Conservation (phyloP, 1,140 invertebrate genomes). For the Aphelinus atriplicis region DNA sequence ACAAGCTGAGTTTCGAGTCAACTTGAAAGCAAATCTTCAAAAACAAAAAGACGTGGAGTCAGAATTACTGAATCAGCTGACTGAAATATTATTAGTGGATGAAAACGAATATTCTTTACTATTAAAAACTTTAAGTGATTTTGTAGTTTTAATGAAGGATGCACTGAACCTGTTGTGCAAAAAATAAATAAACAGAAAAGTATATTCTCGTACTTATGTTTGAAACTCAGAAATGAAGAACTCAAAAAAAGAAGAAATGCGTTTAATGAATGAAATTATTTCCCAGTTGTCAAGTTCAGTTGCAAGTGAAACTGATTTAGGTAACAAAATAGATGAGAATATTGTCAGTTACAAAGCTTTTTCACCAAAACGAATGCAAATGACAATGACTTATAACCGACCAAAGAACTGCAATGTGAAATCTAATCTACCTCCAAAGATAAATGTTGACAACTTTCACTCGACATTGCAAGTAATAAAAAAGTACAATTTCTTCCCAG, state of each 20-base stretch:
- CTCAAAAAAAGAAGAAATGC: constrained; percentile 41
- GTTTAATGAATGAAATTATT: constrained; percentile 51
- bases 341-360: not conserved
- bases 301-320: constrained; percentile 35
- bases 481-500: constrained; percentile 15
- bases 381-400: constrained; percentile 33
- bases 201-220: too few species aligned
- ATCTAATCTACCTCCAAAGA: not conserved
- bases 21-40: too few species aligned
- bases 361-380: constrained; percentile 20
- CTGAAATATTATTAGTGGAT: too few species aligned
- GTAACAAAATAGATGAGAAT: constrained; percentile 24
- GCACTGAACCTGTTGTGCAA: too few species aligned
- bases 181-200: too few species aligned
- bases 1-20: too few species aligned
- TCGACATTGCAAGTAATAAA: constrained; percentile 27
- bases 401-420: constrained; percentile 12
- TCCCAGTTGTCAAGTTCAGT: constrained; percentile 49
- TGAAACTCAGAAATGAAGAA: too few species aligned
- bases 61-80: too few species aligned
- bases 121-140: too few species aligned
- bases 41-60: too few species aligned
- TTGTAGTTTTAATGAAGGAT: too few species aligned
- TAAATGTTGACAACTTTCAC: not conserved
- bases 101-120: too few species aligned